These are phyloP conservation scores for Drosophila monieri DNA, from an alignment of 2,888 invertebrate species.

Conservation along the genomic window DNA sequence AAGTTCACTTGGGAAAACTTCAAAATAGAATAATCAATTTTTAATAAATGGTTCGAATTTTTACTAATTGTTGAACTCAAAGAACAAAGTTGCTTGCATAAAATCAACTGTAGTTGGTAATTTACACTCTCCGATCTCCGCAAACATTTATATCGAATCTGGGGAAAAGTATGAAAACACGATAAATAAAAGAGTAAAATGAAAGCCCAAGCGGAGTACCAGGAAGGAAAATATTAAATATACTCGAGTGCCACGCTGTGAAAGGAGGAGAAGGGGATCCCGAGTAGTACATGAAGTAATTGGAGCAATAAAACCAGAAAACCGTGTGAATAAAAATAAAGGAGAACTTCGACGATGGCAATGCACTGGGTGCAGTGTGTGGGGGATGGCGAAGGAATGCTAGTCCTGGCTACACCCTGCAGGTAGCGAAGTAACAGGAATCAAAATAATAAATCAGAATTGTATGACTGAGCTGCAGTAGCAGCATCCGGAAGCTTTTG, in stretches of 20 bases:
- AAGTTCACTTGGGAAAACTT: too few species aligned
- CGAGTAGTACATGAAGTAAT: slow-evolving; percentile 65
- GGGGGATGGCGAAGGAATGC: slow-evolving; percentile 9
- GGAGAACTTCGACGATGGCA: slow-evolving; percentile 43
- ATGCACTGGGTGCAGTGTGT: slow-evolving; percentile 42
- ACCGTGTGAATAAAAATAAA: slow-evolving; percentile 67
- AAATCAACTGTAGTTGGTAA: background rate
- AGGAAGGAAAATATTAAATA: slow-evolving; percentile 51
- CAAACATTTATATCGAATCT: slow-evolving; percentile 9
- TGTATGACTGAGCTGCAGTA: slow-evolving; percentile 43
- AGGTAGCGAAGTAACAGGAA: slow-evolving; percentile 69
- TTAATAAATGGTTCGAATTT: too few species aligned
- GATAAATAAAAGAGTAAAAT: slow-evolving; percentile 32
- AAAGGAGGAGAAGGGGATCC: slow-evolving; percentile 1
- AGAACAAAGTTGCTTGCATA: background rate
- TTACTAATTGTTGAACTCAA: too few species aligned
- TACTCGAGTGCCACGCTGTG: slow-evolving; percentile 49
- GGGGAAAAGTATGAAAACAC: slow-evolving; percentile 19
- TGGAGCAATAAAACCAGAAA: slow-evolving; percentile 72
- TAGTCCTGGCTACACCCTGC: slow-evolving; percentile 43
- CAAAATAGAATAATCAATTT: too few species aligned
- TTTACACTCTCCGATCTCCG: background rate
- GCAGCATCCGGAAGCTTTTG: slow-evolving; percentile 12
- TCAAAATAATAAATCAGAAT: slow-evolving; percentile 74
- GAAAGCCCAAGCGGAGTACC: slow-evolving; percentile 7